Base-by-base conservation (phyloP, 2,797 vertebrate species). In the Acanthurus tractus region DNA sequence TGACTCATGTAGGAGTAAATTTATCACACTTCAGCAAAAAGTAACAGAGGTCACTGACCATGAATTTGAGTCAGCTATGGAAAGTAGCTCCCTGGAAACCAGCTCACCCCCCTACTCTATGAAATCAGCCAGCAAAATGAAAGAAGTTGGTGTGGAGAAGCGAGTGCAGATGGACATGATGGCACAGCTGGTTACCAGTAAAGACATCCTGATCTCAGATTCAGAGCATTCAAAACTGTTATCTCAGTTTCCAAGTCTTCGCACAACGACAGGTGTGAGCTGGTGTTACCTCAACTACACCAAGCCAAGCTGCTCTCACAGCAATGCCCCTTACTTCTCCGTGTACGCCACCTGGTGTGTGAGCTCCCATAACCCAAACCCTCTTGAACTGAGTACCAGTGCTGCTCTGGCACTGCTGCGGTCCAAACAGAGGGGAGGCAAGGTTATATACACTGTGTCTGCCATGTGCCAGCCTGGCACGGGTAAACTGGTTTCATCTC, bases 261-360 rank as follows among this genome's bases (percentile, higher is more conserved):
- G 98, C 92, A 99, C 97, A 22, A 96, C 97, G 14, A 99, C 98
- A 79, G 97, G 97, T 80, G 97, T 99, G 90, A 99, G 97, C 95
- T 99, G 98, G 98, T 99, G 98, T 95, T 99, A 97, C 93, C 96
- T 99, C 83, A 99, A 97, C 95, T 98, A 97, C 92, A 96, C 97
- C 8, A 99, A 98, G 92, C 98, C 98, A 34, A 99, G 93, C 93
- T 96, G 95, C 64, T 87, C 96, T 55, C 96, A 96, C 87, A 93
- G 95, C 90, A 93, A 93, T 69, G 93, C 95, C 52, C 93, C 97
- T 59, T 95, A 96, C 74, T 96, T 96, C 86, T 99, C 98, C 0
- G 96, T 97, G 70, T 99, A 99, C 86, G 95, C 97, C 91, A 95
- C 97, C 56, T 99, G 98, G 98, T 96, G 96, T 88, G 95, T 97